Evolutionary conservation across 2,888 invertebrate species (phyloP), one percentile per base, ranked within the genome.

Genomic region (Sinotaia quadrata): DNA sequence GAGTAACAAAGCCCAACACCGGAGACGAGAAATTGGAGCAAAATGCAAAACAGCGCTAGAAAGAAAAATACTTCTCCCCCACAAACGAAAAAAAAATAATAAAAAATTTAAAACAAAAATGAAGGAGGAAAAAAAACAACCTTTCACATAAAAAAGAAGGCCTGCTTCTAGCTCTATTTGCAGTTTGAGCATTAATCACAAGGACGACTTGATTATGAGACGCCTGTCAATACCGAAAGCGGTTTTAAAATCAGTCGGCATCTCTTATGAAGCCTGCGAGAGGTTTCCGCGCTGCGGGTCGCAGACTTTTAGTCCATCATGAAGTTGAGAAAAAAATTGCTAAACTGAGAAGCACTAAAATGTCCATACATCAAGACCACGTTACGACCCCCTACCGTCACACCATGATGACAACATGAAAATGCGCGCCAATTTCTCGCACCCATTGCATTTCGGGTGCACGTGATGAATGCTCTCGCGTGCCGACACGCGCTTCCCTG

Each of bases 221-320:
- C 54, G 63, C 56, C 54, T 65, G 63, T 65, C 63, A 65, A 56
- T 56, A 29, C 37, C 63, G 56, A 65, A 65, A 56, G 63, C 56
- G 63, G 52, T 56, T 65, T 65, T 65, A 65, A 65, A 65, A 41
- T 56, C 56, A 29, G 56, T 52, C 56, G 41, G 44, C 63, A 44
- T 56, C 33, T 21, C 41, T 34, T n/a, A 33, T 56, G 54, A 54
- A 51, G 63, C 41, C 34, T 29, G 63, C 24, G 63, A 29, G 18
- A 29, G 52, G 21, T 37, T 31, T 37, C 33, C 41, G 56, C 56
- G 54, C 41, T 56, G 18, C 41, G 52, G 63, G 63, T 54, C 56
- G 29, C 41, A 36, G 27, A 37, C 29, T 10, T 29, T 4, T 31
- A 65, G 63, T 65, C 63, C 56, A 65, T 65, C 37, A 65, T 65